Evolutionary conservation across 64 coral and sea anemone species (phyloP), one percentile per base, ranked within the genome.

Genomic region (Trachythela sp.): DNA sequence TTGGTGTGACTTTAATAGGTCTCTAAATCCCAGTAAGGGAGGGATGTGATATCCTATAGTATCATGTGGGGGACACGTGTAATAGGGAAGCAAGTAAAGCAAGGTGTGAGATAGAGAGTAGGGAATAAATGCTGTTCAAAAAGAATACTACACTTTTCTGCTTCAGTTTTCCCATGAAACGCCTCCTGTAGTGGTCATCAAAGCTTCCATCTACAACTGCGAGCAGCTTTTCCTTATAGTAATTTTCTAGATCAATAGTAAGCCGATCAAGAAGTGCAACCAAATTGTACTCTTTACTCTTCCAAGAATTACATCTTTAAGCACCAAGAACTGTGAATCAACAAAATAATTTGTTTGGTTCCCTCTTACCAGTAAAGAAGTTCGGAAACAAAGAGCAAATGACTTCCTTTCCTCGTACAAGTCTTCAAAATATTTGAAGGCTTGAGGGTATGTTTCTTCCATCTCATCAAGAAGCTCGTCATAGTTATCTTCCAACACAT

Each of bases 401-500:
- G 33, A 72, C 33, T 11, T 35, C 26, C 68, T 72, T 72, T 72
- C 68, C 17, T 35, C 33, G 29, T 72, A 72, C 68, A 72, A 72
- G 26, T 72, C 68, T 72, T 35, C 68, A 72, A 72, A 72, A 72
- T 72, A 72, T 26, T 72, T 72, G 13, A 72, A 27, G 33, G 29
- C 68, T 72, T 72, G 68, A 11, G 68, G 68, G 68, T 72, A 26
- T 72, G 68, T 72, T 72, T 27, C 68, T 24, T 13, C 17, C 68
- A 72, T 89, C 13, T 85, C 68, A 72, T 72, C 75, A 80, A 3
- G 30, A 80, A 36, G 30, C 18, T 37, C 31, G 8, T 80, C 34
- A 39, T 37, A 80, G 13, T 38, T 80, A 10, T 80, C 75, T 80
- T 80, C 75, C 32, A 37, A 94, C 64, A 48, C 36, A 90, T 94